phyloP scores from a whole-genome alignment of 1,140 invertebrate genomes.

The Psix sp. region DNA sequence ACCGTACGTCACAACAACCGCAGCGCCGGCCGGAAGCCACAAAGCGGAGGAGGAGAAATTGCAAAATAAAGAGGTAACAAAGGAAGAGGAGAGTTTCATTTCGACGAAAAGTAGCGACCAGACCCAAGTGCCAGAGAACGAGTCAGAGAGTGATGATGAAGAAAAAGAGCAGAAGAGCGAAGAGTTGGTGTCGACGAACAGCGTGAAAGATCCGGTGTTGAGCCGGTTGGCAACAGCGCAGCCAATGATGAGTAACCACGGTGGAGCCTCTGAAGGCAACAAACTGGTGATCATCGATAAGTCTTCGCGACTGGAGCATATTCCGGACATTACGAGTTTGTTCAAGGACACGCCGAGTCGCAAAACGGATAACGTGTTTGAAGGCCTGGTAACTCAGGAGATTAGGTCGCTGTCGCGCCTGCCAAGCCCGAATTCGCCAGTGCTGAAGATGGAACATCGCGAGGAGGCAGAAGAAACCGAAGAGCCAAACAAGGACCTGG shows the following conservation, averaged over 20 bases:
- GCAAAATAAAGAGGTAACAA: conserved; percentile 18
- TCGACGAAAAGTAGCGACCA: conserved; percentile 19
- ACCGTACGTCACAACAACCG: conserved; percentile 71
- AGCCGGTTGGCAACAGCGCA: conserved; percentile 31
- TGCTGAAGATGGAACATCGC: conserved; percentile 63
- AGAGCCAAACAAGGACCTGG: conserved; percentile 63
- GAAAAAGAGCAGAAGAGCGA: conserved; percentile 17
- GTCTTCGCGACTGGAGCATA: conserved; percentile 62
- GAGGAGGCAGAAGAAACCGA: conserved; percentile 58
- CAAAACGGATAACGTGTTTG: conserved; percentile 69
- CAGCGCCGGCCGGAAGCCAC: conserved; percentile 67
- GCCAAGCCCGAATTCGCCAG: conserved; percentile 33
- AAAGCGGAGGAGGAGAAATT: conserved; percentile 62
- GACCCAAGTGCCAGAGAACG: conserved; percentile 22
- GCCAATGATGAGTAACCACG: conserved; percentile 19
- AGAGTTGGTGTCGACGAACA: conserved; percentile 3
- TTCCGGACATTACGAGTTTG: conserved; percentile 71
- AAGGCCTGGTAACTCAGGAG: conserved; percentile 70
- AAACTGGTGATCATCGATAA: conserved; percentile 51
- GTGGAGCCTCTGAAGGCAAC: conserved; percentile 32
- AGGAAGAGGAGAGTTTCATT: conserved; percentile 19
- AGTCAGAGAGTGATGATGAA: conserved; percentile 14
- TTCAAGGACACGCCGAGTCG: conserved; percentile 65
- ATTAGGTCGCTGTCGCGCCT: conserved; percentile 62
- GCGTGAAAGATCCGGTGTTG: conserved; percentile 62